Evolutionary conservation across 1,140 invertebrate species (phyloP).

Genomic region (Polyergus mexicanus): DNA sequence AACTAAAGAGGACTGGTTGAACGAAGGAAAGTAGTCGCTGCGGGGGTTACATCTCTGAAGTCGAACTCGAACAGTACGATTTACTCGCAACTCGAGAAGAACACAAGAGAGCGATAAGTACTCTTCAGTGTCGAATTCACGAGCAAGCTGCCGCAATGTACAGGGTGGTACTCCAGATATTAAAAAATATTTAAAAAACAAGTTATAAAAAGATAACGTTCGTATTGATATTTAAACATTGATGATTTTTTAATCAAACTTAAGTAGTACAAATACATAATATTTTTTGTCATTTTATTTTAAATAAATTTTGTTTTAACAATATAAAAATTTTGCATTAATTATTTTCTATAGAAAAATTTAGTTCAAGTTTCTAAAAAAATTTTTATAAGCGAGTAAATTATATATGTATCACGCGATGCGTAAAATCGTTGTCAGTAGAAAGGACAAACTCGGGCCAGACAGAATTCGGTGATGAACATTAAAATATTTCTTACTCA

Average conservation of each 20-base stretch:
- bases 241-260: background rate
- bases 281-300: background rate
- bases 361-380: background rate
- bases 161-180: slow-evolving; percentile 31
- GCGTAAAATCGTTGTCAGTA: background rate
- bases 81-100: slow-evolving; percentile 55
- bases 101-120: slow-evolving; percentile 73
- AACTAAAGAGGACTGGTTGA: background rate
- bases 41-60: slow-evolving; percentile 47
- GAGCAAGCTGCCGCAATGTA: slow-evolving; percentile 56
- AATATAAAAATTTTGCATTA: background rate
- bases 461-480: slow-evolving; percentile 45
- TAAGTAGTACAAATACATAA: background rate
- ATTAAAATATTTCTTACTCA: slow-evolving; percentile 61
- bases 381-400: background rate
- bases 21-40: slow-evolving; percentile 26
- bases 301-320: background rate
- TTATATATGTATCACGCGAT: background rate
- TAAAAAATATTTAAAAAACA: slow-evolving; percentile 24
- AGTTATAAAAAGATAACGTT: background rate
- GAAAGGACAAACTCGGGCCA: slow-evolving; percentile 1
- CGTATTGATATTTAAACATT: background rate
- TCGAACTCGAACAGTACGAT: slow-evolving; percentile 64
- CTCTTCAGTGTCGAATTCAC: slow-evolving; percentile 74
- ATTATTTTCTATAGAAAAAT: background rate